These are phyloP conservation scores for Drosophila anomalata DNA, from an alignment of 2,888 invertebrate genomes.

Conservation along the genomic window DNA sequence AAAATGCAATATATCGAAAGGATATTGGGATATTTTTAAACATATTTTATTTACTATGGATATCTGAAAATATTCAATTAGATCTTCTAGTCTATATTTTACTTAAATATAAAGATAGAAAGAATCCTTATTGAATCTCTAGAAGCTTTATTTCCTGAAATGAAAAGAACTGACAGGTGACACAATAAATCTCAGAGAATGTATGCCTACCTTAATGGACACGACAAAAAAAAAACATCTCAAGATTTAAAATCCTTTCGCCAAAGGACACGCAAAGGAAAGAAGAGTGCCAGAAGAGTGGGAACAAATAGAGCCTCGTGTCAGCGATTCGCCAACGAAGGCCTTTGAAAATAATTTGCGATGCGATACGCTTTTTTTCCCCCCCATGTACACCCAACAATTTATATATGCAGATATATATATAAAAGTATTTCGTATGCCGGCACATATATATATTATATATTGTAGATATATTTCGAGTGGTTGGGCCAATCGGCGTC, in stretches of 20 bases:
- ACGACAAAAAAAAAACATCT: not conserved
- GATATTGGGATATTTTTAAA: too few species aligned
- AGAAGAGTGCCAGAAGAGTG: not conserved
- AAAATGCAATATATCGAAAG: too few species aligned
- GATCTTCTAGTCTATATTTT: too few species aligned
- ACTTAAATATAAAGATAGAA: too few species aligned
- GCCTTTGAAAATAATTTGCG: constrained; percentile 58
- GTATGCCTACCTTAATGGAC: constrained; percentile 4
- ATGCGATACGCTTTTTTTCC: constrained; percentile 61
- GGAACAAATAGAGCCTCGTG: constrained; percentile 1
- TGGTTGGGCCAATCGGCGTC: constrained; percentile 65
- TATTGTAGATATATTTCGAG: constrained; percentile 47
- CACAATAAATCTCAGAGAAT: constrained; percentile 1
- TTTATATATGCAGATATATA: constrained; percentile 25
- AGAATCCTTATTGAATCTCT: not conserved
- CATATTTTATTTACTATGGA: too few species aligned
- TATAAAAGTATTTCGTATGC: constrained; percentile 35
- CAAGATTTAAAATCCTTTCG: not conserved
- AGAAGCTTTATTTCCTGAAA: not conserved
- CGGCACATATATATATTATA: constrained; percentile 20
- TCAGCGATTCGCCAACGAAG: constrained; percentile 32
- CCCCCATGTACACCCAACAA: constrained; percentile 45
- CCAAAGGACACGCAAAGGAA: not conserved
- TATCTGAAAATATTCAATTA: too few species aligned
- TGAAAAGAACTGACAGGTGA: not conserved